phyloP scores from a whole-genome alignment of 2,888 invertebrate species.

The Oegoconia quadripuncta region DNA sequence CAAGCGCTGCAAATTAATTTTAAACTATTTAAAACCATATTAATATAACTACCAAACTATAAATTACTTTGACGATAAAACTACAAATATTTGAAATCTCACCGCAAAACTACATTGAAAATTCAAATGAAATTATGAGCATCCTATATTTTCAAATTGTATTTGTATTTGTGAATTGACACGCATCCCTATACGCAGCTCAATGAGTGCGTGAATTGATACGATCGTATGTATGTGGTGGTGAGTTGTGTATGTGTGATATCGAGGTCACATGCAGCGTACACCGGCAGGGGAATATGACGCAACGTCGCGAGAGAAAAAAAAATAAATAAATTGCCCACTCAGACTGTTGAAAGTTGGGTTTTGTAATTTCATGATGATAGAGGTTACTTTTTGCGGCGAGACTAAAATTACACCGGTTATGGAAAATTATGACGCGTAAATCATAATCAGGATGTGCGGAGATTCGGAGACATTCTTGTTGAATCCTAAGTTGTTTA shows the following conservation, averaged over 20 bases:
- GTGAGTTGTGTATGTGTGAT: slow-evolving; percentile 43
- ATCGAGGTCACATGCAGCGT: slow-evolving; percentile 69
- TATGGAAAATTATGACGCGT: neutral
- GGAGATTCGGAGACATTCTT: neutral
- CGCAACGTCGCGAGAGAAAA: slow-evolving; percentile 1
- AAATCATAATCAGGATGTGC: neutral
- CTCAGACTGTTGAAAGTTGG: slow-evolving; percentile 42
- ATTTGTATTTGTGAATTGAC: slow-evolving; percentile 41
- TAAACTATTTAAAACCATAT: too few species aligned
- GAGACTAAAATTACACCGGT: neutral
- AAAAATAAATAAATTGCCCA: slow-evolving; percentile 39
- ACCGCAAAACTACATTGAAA: slow-evolving; percentile 20
- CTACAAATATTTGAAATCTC: too few species aligned
- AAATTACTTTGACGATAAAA: too few species aligned
- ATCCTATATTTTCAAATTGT: slow-evolving; percentile 42
- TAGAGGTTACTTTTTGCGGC: slow-evolving; percentile 9
- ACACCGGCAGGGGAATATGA: slow-evolving; percentile 36
- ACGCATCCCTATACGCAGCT: slow-evolving; percentile 36
- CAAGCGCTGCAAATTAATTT: too few species aligned
- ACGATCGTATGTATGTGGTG: too few species aligned
- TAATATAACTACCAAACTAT: too few species aligned
- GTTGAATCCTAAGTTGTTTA: too few species aligned
- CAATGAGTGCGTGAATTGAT: too few species aligned
- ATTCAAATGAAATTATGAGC: slow-evolving; percentile 34
- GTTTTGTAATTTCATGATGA: slow-evolving; percentile 14